phyloP scores from a whole-genome alignment of 1,140 invertebrate species.

The Anastrepha ludens region DNA sequence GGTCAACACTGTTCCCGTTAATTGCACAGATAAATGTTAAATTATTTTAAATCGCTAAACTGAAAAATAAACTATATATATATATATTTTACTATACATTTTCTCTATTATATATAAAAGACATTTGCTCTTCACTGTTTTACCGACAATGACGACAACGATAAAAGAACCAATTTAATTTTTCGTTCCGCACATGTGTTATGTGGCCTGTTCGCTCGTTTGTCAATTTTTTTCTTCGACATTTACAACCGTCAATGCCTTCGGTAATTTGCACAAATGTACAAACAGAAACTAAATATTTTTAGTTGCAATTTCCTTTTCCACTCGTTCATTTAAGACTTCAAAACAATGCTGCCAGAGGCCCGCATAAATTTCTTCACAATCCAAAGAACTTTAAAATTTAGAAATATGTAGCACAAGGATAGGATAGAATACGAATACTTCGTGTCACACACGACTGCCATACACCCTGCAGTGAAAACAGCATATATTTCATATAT shows the following conservation, averaged over 20 bases:
- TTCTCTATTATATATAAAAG: background rate
- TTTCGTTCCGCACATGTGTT: slow-evolving; percentile 47
- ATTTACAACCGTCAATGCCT: background rate
- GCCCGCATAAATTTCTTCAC: too few relatives aligned
- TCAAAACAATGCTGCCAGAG: background rate
- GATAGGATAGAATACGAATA: too few relatives aligned
- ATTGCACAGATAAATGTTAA: background rate
- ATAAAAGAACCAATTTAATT: slow-evolving; percentile 39
- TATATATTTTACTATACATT: background rate
- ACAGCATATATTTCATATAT: too few relatives aligned
- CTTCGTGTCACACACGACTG: too few relatives aligned
- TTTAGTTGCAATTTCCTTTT: slow-evolving; percentile 1
- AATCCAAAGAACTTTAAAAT: too few relatives aligned
- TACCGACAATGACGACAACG: slow-evolving; percentile 50
- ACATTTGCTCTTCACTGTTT: slow-evolving; percentile 26
- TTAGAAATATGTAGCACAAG: too few relatives aligned
- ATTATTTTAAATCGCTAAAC: too few relatives aligned
- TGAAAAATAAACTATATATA: background rate
- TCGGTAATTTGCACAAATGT: background rate
- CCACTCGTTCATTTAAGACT: background rate
- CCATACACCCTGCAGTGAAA: too few relatives aligned
- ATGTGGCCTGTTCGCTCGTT: slow-evolving; percentile 35
- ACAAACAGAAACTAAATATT: slow-evolving; percentile 1
- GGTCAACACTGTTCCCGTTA: background rate
- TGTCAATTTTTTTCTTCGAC: slow-evolving; percentile 15